phyloP scores from a whole-genome alignment of 2,888 invertebrate genomes.

The Tenthredo livida region DNA sequence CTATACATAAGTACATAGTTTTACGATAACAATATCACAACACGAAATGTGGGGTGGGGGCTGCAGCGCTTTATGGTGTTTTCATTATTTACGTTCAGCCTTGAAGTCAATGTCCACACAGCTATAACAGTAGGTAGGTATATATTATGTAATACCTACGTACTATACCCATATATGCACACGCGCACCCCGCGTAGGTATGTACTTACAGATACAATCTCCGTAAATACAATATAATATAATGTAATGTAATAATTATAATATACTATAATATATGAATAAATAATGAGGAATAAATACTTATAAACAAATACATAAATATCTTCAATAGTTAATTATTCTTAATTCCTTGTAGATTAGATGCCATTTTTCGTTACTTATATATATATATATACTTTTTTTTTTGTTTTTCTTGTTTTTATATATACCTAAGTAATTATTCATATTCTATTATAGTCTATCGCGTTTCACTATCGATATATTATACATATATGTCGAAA shows the following conservation, averaged over 20 bases:
- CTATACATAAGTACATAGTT: slow-evolving; percentile 65
- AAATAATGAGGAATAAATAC: slow-evolving; percentile 54
- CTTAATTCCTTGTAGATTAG: slow-evolving; percentile 55
- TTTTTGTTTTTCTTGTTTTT: not conserved
- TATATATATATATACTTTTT: not conserved
- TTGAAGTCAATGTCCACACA: slow-evolving; percentile 20
- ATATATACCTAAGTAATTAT: not conserved
- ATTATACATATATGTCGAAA: not conserved
- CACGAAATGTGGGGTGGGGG: slow-evolving; percentile 68
- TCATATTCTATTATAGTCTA: not conserved
- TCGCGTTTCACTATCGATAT: slow-evolving; percentile 18
- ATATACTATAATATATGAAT: slow-evolving; percentile 1
- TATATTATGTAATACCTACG: too few relatives aligned
- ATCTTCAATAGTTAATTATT: slow-evolving; percentile 56
- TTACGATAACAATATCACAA: slow-evolving; percentile 74
- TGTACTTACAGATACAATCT: slow-evolving; percentile 29
- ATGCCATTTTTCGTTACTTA: slow-evolving; percentile 52
- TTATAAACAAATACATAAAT: slow-evolving; percentile 62
- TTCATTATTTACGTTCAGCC: not conserved
- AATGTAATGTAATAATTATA: slow-evolving; percentile 26
- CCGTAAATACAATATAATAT: slow-evolving; percentile 33
- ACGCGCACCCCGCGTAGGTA: slow-evolving; percentile 31
- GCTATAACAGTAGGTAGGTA: not conserved
- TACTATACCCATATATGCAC: not conserved
- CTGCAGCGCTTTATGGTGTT: not conserved